phyloP scores from a whole-genome alignment of 2,113 vertebrate genomes.

The Gallinago paraguaiae region DNA sequence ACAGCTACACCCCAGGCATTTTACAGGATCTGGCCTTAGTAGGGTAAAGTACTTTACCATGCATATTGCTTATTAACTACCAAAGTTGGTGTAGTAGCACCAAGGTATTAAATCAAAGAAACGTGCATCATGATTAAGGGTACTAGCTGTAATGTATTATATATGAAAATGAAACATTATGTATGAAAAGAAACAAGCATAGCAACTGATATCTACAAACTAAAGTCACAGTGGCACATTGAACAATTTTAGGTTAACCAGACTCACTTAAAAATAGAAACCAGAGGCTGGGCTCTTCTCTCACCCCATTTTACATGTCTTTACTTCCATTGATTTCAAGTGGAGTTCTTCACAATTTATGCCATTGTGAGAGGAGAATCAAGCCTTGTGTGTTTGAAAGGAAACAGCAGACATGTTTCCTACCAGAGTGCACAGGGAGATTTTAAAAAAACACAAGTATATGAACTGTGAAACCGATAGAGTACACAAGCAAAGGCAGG shows the following conservation, averaged over 20 bases:
- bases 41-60: conserved; percentile 36
- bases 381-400: conserved; percentile 63
- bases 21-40: not conserved
- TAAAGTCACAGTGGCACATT: conserved; percentile 38
- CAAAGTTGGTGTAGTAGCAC: not conserved
- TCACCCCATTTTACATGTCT: conserved; percentile 68
- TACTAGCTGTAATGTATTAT: not conserved
- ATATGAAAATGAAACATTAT: conserved; percentile 62
- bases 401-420: conserved; percentile 61
- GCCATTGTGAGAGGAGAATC: conserved; percentile 64
- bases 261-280: conserved; percentile 63
- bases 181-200: conserved; percentile 26
- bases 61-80: not conserved
- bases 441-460: conserved; percentile 25
- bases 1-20: not conserved
- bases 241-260: conserved; percentile 42
- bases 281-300: conserved; percentile 43
- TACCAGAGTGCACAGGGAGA: conserved; percentile 44
- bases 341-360: conserved; percentile 64
- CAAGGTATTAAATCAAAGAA: conserved; percentile 21
- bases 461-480: conserved; percentile 63
- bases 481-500: conserved; percentile 52
- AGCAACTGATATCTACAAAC: conserved; percentile 13
- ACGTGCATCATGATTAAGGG: not conserved
- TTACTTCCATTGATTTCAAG: conserved; percentile 56